Conservation (phyloP, 2,888 invertebrate genomes). For the Phortica okadai region DNA sequence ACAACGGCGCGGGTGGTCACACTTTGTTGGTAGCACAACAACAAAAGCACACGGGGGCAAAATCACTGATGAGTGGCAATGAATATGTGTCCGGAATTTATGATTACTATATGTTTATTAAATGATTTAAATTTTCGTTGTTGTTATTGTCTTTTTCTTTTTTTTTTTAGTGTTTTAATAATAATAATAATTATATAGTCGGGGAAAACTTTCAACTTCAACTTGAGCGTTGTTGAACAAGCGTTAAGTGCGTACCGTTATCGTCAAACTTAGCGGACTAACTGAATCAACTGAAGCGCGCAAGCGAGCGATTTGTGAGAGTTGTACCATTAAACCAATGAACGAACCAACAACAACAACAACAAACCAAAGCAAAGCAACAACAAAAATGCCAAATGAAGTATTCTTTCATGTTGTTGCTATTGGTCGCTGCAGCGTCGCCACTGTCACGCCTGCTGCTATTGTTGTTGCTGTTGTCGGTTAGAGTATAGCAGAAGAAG, state of each 20-base stretch:
- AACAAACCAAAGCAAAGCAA: background rate
- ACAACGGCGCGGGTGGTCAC: slow-evolving; percentile 23
- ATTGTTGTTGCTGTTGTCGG: background rate
- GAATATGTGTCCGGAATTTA: slow-evolving; percentile 22
- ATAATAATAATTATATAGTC: background rate
- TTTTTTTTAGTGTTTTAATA: slow-evolving; percentile 12
- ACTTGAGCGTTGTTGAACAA: background rate
- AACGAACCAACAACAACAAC: background rate
- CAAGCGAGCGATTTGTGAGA: background rate
- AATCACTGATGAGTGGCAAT: background rate
- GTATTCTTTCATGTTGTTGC: background rate
- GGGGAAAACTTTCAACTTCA: slow-evolving; percentile 14
- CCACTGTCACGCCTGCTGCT: background rate
- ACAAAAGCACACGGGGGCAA: background rate
- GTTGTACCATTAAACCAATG: background rate
- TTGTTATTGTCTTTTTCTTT: background rate
- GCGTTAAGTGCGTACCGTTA: slow-evolving; percentile 18
- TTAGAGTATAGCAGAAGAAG: background rate
- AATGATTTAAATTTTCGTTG: background rate
- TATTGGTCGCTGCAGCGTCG: background rate
- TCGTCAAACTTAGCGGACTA: slow-evolving; percentile 8
- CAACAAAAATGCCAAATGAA: background rate
- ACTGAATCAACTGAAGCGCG: slow-evolving; percentile 6
- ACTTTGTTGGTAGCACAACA: slow-evolving; percentile 1
- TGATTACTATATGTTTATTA: slow-evolving; percentile 17